Evolutionary conservation across 2,797 vertebrate species (phyloP), one percentile per base, ranked within the genome.

Genomic region (Hyperoplus immaculatus): DNA sequence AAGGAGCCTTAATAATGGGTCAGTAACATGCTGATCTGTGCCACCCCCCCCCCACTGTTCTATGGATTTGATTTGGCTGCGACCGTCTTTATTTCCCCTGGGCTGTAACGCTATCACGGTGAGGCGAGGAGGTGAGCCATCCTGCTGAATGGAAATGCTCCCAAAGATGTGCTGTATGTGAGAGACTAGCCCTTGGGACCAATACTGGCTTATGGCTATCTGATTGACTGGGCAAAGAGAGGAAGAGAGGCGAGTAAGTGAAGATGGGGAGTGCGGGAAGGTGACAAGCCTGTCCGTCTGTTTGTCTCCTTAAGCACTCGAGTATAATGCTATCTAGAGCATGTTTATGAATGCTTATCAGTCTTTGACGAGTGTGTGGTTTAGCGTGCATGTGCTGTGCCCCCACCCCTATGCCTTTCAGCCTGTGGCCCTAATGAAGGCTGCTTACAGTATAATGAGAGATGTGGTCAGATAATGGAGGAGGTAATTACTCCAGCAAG

Each of bases 391-490:
- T 43, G 21, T 43, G 18, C 2, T 50, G 12, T 45, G 21, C 15
- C 49, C 36, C 13, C 41, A 7, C n/a, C 54, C 21, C 41, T 1
- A 13, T 59, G 9, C 29, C 14, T 72, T 80, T 75, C 57, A 77
- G 72, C 63, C 51, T 36, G 50, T 61, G 62, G 77, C 75, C 57
- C 36, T 78, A 87, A 93, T 91, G 87, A 91, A 83, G 85, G 83
- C 85, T 77, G 78, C 87, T 86, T 86, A 87, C 88, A 84, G 84
- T 84, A 82, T 90, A 92, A 86, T 91, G 88, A 92, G 89, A 87
- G 80, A 90, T 88, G 87, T 78, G 90, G 92, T 92, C 89, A 74
- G 90, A 92, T 94, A 94, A 92, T 89, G 84, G 88, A 92, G 87
- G 84, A 87, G 87, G 90, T 91, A 92, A 94, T 94, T 93, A 94